phyloP scores from a whole-genome alignment of 2,888 invertebrate genomes.

The Rotaria magnacalcarata region DNA sequence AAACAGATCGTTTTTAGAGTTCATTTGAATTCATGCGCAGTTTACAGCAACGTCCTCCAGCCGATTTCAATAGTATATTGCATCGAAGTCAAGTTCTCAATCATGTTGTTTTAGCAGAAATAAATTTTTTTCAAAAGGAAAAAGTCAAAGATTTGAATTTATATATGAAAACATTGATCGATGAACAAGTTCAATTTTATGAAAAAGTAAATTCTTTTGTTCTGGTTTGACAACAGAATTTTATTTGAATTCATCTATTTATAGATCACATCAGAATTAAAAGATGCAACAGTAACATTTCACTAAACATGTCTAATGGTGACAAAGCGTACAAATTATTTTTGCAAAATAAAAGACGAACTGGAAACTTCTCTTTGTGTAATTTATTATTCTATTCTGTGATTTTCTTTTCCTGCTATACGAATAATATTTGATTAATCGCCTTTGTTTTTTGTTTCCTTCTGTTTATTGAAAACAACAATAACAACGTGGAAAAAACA shows the following conservation, averaged over 20 bases:
- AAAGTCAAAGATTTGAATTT: slow-evolving; percentile 45
- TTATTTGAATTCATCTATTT: background rate
- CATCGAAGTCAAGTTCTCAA: slow-evolving; percentile 38
- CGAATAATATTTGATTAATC: background rate
- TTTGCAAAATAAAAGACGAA: no score
- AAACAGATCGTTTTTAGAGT: background rate
- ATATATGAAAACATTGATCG: slow-evolving; percentile 38
- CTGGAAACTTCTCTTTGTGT: no score
- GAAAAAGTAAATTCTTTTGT: slow-evolving; percentile 10
- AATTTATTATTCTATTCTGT: background rate
- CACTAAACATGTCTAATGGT: background rate
- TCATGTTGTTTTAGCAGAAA: slow-evolving; percentile 45
- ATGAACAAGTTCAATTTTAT: slow-evolving; percentile 45
- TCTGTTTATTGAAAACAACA: background rate
- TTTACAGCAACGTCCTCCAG: background rate
- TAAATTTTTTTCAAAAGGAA: slow-evolving; percentile 43
- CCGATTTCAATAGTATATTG: background rate
- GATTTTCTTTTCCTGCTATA: background rate
- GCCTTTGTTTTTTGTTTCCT: background rate
- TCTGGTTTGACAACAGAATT: background rate
- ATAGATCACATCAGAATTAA: background rate
- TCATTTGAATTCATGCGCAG: background rate
- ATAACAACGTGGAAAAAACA: background rate
- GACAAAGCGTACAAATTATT: no score
- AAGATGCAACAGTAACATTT: background rate